Evolutionary conservation across 2,888 invertebrate genomes (phyloP).

Genomic region (Xanthorhoe spadicearia): DNA sequence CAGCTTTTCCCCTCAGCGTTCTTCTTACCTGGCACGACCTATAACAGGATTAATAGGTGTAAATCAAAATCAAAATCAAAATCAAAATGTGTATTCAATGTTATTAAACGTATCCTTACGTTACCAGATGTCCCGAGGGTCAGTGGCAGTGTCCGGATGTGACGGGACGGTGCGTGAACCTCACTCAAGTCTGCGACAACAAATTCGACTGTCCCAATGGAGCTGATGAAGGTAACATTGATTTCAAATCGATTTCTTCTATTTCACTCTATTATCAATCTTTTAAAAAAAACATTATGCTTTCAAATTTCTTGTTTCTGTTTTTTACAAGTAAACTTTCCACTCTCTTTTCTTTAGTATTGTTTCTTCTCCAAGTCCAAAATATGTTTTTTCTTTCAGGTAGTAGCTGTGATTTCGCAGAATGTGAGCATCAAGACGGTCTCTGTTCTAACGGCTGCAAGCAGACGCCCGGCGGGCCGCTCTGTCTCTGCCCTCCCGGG

Average conservation of each 20-base stretch:
- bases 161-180: slow-evolving; percentile 92
- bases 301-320: not conserved
- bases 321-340: no score
- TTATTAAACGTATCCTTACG: not conserved
- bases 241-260: not conserved
- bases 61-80: no score
- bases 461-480: slow-evolving; percentile 93
- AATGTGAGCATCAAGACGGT: slow-evolving; percentile 90
- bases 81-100: not conserved
- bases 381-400: slow-evolving; percentile 46
- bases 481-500: slow-evolving; percentile 95
- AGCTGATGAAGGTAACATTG: slow-evolving; percentile 91
- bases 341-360: not conserved
- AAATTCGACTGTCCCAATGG: slow-evolving; percentile 96
- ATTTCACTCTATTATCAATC: no score
- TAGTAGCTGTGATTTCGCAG: slow-evolving; percentile 92
- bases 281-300: no score
- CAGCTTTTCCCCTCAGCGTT: no score
- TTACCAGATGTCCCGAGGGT: slow-evolving; percentile 87
- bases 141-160: slow-evolving; percentile 96
- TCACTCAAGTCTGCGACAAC: slow-evolving; percentile 95
- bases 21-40: no score
- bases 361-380: not conserved
- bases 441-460: slow-evolving; percentile 94
- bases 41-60: no score